phyloP scores from a whole-genome alignment of 2,888 invertebrate species.

The Caenorhabditis sp. region DNA sequence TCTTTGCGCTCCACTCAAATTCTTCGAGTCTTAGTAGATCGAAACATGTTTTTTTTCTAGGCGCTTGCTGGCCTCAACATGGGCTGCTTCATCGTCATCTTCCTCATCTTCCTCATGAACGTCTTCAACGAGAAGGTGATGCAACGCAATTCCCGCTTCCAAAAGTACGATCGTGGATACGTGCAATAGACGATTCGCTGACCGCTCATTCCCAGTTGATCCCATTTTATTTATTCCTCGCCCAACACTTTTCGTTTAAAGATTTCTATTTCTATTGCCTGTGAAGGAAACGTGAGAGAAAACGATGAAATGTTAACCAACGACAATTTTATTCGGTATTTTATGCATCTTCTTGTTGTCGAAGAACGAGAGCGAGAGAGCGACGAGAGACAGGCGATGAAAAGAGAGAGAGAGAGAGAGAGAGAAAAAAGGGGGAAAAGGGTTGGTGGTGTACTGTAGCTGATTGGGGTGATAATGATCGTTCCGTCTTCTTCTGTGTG shows the following conservation, averaged over 20 bases:
- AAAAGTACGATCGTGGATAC: constrained; percentile 63
- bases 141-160: constrained; percentile 54
- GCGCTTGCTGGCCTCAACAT: constrained; percentile 77
- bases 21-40: neutral
- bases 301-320: constrained; percentile 14
- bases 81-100: constrained; percentile 75
- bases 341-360: no score
- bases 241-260: no score
- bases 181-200: constrained; percentile 15
- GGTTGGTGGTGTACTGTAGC: constrained; percentile 3
- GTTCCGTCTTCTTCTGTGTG: constrained; percentile 1
- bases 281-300: no score
- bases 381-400: neutral
- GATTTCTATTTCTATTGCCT: no score
- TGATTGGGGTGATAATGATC: no score
- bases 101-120: constrained; percentile 73
- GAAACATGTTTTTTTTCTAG: constrained; percentile 51
- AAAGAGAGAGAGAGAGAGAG: constrained; percentile 6
- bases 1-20: no score
- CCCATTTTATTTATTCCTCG: neutral
- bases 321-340: constrained; percentile 50
- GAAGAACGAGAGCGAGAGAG: neutral
- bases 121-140: constrained; percentile 77
- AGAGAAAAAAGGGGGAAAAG: neutral
- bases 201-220: no score